Base-by-base conservation (phyloP, 1,140 invertebrate species). In the Ooceraea biroi region DNA sequence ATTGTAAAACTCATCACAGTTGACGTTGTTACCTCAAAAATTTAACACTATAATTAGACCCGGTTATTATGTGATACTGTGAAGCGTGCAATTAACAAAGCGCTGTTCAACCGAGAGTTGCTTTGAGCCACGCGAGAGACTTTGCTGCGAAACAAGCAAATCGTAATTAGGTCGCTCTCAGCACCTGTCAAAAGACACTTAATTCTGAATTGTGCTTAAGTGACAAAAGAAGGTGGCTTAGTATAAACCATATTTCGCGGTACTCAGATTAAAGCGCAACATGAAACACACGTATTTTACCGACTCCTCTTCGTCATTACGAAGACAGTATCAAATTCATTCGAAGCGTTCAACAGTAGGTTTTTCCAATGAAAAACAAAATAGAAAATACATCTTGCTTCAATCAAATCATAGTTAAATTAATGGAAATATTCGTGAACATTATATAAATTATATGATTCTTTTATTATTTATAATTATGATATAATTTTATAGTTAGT, bases 41-140 rank as follows among this genome's bases (percentile, higher is more conserved):
- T 78, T 78, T 68, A 55, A 78, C 17, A 22, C 17, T 11, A 17
- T 78, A 68, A 68, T 36, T 25, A 17, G 22, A 78, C 57, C 61
- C 17, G 5, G 7, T n/a, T 25, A 44, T 78, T 78, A 78, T 69
- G 36, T 11, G 19, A 12, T 7, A 17, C 36, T 76, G 17, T 68
- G 55, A 69, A 78, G 46, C 22, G n/a, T 30, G 50, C 50, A 78
- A 78, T 78, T 78, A 78, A 78, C 74, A 78, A 78, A 57, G 50
- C 48, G 22, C 8, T n/a, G n/a, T n/a, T n/a, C n/a, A n/a, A n/a
- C n/a, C n/a, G n/a, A n/a, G n/a, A n/a, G n/a, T n/a, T n/a, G n/a
- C 76, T 80, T 80, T 69, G 65, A 46, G 50, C 25, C 12, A 68
- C 48, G 17, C 30, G 50, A 71, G 27, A 3, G 7, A 80, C 50